Evolutionary conservation across 2,888 invertebrate species (phyloP).

Genomic region (Mesorhabditis spiculigera): DNA sequence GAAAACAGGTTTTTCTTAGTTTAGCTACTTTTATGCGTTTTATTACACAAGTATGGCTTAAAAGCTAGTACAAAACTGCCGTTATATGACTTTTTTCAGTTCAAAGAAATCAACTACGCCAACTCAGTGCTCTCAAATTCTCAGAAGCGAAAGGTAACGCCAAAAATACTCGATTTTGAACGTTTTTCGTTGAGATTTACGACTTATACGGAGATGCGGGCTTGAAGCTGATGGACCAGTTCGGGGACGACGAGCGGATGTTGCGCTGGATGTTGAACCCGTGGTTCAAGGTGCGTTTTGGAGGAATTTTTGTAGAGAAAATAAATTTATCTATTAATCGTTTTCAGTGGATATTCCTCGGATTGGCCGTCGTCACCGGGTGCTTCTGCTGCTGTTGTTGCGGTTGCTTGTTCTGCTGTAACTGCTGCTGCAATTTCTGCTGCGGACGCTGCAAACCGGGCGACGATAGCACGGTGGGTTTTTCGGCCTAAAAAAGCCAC

Average conservation of each 20-base stretch:
- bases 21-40: too few relatives aligned
- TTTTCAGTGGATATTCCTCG: constrained; percentile 41
- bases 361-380: constrained; percentile 65
- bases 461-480: constrained; percentile 12
- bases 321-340: background rate
- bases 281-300: constrained; percentile 79
- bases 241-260: constrained; percentile 95
- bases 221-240: constrained; percentile 83
- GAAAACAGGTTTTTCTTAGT: too few relatives aligned
- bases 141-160: constrained; percentile 78
- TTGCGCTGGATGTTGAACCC: constrained; percentile 94
- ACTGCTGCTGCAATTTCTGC: constrained; percentile 97
- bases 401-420: constrained; percentile 84
- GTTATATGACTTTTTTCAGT: too few relatives aligned
- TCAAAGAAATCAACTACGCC: constrained; percentile 92
- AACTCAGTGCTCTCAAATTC: constrained; percentile 81
- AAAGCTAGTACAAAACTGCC: too few relatives aligned
- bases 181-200: constrained; percentile 67
- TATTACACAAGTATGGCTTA: too few relatives aligned
- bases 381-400: constrained; percentile 76
- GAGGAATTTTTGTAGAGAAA: background rate
- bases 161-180: background rate
- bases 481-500: background rate
- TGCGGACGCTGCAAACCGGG: constrained; percentile 93
- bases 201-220: constrained; percentile 92